Evolutionary conservation across 1,140 invertebrate genomes (phyloP).

Genomic region (Drosophila takahashii): DNA sequence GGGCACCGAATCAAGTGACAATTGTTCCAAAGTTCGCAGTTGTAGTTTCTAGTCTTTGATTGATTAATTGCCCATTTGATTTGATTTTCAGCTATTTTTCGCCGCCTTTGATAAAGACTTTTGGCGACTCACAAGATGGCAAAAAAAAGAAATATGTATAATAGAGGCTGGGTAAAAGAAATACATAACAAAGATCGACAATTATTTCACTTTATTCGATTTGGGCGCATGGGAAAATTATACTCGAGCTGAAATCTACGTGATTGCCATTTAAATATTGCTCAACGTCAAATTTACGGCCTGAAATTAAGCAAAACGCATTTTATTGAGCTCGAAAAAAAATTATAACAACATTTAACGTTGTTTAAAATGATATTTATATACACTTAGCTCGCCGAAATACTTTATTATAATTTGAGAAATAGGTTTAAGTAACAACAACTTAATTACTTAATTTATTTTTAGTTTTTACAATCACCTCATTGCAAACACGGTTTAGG

Average conservation of each 20-base stretch:
- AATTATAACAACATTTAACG: too few relatives aligned
- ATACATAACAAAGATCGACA: constrained; percentile 51
- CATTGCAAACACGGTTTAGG: neutral
- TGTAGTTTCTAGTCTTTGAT: constrained; percentile 61
- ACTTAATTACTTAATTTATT: neutral
- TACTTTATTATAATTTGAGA: too few relatives aligned
- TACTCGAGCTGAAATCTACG: constrained; percentile 19
- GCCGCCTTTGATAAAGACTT: constrained; percentile 45
- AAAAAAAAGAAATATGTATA: neutral
- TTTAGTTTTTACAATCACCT: neutral
- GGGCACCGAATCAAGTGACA: constrained; percentile 71
- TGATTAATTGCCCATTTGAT: constrained; percentile 77
- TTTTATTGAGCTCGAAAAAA: too few relatives aligned
- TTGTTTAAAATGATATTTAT: too few relatives aligned
- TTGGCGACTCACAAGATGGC: constrained; percentile 25
- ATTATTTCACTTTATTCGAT: constrained; percentile 48
- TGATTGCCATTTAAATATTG: constrained; percentile 32
- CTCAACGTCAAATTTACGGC: neutral
- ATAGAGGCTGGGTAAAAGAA: constrained; percentile 9
- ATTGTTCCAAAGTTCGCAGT: constrained; percentile 52
- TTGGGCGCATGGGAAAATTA: constrained; percentile 38
- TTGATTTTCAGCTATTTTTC: constrained; percentile 56
- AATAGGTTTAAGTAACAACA: neutral
- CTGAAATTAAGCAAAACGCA: neutral
- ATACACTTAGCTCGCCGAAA: too few relatives aligned